phyloP scores from a whole-genome alignment of 1,140 invertebrate species.

The Drosophila repleta region DNA sequence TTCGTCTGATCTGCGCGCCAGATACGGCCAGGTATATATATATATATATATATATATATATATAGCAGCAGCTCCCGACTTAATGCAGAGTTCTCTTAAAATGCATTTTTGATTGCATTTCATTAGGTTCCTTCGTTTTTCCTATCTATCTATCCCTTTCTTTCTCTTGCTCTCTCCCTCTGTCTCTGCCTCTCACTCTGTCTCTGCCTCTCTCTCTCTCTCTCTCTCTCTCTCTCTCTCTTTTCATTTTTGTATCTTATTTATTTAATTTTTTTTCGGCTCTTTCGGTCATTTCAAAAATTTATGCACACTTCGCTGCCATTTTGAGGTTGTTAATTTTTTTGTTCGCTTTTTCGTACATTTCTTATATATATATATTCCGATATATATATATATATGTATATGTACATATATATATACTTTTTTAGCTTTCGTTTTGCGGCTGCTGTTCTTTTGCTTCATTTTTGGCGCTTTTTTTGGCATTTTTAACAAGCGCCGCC shows the following conservation, averaged over 20 bases:
- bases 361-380: constrained; percentile 33
- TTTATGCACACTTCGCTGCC: constrained; percentile 78
- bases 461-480: constrained; percentile 58
- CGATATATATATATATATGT: constrained; percentile 30
- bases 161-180: background rate
- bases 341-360: constrained; percentile 21
- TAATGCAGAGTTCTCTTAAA: constrained; percentile 70
- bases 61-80: constrained; percentile 39
- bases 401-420: constrained; percentile 22
- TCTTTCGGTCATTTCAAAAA: constrained; percentile 70
- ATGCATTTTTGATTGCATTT: constrained; percentile 79
- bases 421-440: constrained; percentile 39
- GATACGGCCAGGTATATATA: constrained; percentile 43
- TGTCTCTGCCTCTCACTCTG: too few relatives aligned
- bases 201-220: constrained; percentile 15
- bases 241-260: constrained; percentile 29
- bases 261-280: constrained; percentile 17
- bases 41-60: background rate
- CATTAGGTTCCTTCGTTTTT: constrained; percentile 52
- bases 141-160: constrained; percentile 1
- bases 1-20: constrained; percentile 57
- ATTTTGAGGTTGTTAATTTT: constrained; percentile 79
- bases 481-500: constrained; percentile 79
- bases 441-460: constrained; percentile 40
- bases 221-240: constrained; percentile 30